These are phyloP conservation scores for Aptenodytes forsteri DNA, from an alignment of 2,113 vertebrate species.

Conservation along the genomic window DNA sequence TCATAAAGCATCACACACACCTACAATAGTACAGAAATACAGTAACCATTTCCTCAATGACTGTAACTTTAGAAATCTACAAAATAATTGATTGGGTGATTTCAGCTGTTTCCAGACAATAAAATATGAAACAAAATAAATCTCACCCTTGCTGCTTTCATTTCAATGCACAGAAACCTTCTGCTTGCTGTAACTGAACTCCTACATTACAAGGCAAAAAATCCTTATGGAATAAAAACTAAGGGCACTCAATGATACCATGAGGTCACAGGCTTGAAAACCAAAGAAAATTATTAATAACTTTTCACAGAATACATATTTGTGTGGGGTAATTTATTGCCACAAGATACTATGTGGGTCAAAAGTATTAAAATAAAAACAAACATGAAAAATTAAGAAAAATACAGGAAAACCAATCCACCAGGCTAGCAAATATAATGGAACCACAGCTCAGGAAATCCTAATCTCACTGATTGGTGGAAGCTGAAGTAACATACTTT, in stretches of 20 bases:
- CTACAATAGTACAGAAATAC: neutral
- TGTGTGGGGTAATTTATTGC: neutral
- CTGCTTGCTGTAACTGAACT: neutral
- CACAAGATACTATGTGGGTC: neutral
- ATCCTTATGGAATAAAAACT: neutral
- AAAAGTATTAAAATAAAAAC: neutral
- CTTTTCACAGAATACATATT: neutral
- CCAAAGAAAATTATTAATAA: neutral
- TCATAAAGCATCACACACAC: neutral
- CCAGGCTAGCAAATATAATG: neutral
- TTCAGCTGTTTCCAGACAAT: constrained; percentile 1
- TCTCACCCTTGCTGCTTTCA: neutral
- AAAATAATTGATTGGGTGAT: constrained; percentile 1
- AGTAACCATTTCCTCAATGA: neutral
- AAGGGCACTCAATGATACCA: neutral
- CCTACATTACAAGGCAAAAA: neutral
- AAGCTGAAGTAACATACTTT: neutral
- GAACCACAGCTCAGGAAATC: neutral
- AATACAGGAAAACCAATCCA: neutral
- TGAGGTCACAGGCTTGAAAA: neutral
- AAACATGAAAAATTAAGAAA: neutral
- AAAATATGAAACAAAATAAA: constrained; percentile 44
- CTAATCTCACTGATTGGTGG: neutral
- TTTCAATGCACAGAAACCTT: neutral
- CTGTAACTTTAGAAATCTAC: neutral